Conservation (phyloP, 2,113 vertebrate species). For the Peromyscus leucopus region DNA sequence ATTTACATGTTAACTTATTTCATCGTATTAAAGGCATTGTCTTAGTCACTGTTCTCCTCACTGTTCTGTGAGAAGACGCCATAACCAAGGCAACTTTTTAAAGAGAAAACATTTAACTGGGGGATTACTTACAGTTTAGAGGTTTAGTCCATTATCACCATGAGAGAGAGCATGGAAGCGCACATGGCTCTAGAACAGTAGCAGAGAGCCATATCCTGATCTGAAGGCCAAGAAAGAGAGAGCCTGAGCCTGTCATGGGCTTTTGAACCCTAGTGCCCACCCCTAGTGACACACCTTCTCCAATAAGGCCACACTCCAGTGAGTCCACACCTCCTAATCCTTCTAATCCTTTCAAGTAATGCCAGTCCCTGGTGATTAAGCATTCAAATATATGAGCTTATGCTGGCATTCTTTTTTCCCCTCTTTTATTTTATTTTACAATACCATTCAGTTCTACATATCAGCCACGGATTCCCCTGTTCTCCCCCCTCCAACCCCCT, state of each 20-base stretch:
- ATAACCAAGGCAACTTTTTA: neutral
- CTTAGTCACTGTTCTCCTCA: neutral
- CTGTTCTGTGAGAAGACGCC: neutral
- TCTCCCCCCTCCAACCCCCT: no score
- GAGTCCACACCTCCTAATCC: neutral
- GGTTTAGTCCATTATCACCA: neutral
- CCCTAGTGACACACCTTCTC: neutral
- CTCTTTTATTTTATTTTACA: no score
- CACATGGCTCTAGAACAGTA: neutral
- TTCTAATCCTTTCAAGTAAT: neutral
- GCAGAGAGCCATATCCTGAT: neutral
- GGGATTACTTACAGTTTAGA: neutral
- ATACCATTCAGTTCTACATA: no score
- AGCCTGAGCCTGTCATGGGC: no score
- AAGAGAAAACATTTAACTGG: neutral
- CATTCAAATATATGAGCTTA: no score
- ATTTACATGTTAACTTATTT: neutral
- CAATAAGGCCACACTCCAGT: neutral
- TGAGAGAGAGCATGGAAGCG: no score
- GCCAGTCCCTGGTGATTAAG: no score
- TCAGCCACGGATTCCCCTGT: no score
- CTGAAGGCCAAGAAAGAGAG: neutral
- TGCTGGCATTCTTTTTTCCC: no score
- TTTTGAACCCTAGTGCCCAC: neutral
- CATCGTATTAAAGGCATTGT: neutral